Evolutionary conservation across 2,797 vertebrate genomes (phyloP).

Genomic region (Channallabes apus): DNA sequence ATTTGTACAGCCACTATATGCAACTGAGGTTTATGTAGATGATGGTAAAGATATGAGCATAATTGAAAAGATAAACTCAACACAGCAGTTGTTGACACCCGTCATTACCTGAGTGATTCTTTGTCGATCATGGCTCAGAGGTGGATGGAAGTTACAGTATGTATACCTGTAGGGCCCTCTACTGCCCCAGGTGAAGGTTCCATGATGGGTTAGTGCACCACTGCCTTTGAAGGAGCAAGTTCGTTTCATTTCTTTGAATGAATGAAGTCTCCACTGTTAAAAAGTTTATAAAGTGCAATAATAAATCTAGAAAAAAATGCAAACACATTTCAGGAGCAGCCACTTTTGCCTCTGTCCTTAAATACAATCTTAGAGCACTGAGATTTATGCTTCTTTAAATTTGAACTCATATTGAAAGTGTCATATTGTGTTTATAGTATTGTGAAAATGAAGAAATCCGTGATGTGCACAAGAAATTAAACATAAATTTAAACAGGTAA

Average conservation of each 20-base stretch:
- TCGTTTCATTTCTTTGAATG: conserved; percentile 54
- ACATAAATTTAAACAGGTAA: conserved; percentile 17
- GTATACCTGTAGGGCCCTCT: conserved; percentile 51
- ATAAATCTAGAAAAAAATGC: conserved; percentile 28
- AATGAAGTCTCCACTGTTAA: conserved; percentile 54
- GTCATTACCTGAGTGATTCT: conserved; percentile 39
- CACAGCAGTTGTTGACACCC: not conserved
- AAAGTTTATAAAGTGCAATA: conserved; percentile 49
- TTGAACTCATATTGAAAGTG: not conserved
- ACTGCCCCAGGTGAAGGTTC: conserved; percentile 31
- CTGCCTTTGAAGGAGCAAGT: conserved; percentile 45
- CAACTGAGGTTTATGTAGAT: not conserved
- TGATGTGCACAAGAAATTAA: not conserved
- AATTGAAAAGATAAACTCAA: not conserved
- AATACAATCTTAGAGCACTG: conserved; percentile 12
- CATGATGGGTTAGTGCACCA: conserved; percentile 44
- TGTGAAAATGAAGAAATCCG: not conserved
- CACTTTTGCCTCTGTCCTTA: conserved; percentile 13
- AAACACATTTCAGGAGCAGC: conserved; percentile 32
- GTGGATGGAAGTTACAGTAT: conserved; percentile 50
- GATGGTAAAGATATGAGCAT: not conserved
- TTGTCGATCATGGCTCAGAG: conserved; percentile 38
- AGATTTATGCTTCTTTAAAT: not conserved
- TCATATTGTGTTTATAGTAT: conserved; percentile 6
- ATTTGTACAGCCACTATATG: not conserved